Evolutionary conservation across 1,140 invertebrate species (phyloP), one percentile per base, ranked within the genome.

Genomic region (Drosophila mojavensis): DNA sequence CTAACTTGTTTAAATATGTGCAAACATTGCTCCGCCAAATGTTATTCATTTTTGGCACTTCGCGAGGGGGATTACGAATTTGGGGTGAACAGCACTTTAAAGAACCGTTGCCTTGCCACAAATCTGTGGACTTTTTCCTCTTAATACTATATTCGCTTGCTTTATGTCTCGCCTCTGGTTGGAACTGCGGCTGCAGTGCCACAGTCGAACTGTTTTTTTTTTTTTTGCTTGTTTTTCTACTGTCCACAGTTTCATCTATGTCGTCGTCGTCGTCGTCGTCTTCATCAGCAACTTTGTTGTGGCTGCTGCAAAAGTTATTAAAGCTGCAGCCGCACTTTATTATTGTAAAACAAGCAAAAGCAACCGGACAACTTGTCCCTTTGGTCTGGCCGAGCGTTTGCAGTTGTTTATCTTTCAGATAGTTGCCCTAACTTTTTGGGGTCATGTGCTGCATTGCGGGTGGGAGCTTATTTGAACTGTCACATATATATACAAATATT

Each of bases 1-100:
- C 83, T 80, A 89, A 78, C 66, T 83, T 88, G 74, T 74, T 89
- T 89, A 84, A 89, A 86, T 89, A 89, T 89, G 83, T 80, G 84
- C 80, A 86, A 88, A 84, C 84, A 89, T 62, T 39, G 74, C 64
- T 55, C 65, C 80, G 70, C 83, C 80, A 89, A 88, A 80, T 88
- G 84, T 81, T 89, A 89, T 84, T 88, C 84, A 80, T 84, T 70
- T 83, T 71, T 77, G 43, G 55, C 53, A 72, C 67, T 79, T 75
- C 62, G 36, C 13, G 39, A 50, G 26, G 43, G 26, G 43, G 13
- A 41, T 51, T 33, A 24, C 30, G n/a, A 15, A 30, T 11, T 15
- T 33, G 11, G 10, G 9, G 10, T 63, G 26, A 0, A 20, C 53
- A 53, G 28, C 24, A 65, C 24, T 56, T 56, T 36, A 63, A 54